Base-by-base conservation (phyloP, 2,888 invertebrate genomes). In the Melieria omissa region DNA sequence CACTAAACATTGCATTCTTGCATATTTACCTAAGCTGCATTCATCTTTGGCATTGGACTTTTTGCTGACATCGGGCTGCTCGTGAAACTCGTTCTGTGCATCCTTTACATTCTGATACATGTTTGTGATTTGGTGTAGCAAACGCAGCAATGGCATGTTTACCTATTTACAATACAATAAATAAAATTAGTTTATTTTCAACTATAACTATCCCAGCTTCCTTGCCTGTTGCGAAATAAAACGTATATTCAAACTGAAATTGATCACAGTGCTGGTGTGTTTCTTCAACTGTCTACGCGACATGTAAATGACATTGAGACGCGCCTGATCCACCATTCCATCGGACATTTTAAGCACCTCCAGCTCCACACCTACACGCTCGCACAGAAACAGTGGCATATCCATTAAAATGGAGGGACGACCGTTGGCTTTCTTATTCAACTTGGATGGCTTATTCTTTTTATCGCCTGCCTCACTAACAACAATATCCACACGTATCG, bases 21-120 rank as follows among this genome's bases (percentile, higher is more conserved):
- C 0, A 7, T 49, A n/a, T 45, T 83, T 85, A 91, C 91, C 89
- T 75, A 91, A 89, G 71, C 89, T 90, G 5, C 90, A 91, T 72
- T 90, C 90, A 78, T 90, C 90, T 79, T 92, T 91, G 29, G 89
- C 87, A 61, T 88, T 88, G 0, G 86, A 82, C 74, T 87, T 87
- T 61, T 84, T 86, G 71, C 81, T 83, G 1, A 83, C 71, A 72
- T 86, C 86, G 3, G 87, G 90, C 77, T 94, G 93, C 78, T 93
- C 93, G 78, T 94, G 92, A 73, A 98, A 89, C 82, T 97, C 97
- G 79, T 93, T 92, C 84, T 96, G 95, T 0, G 97, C 97, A 84
- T 97, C 96, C 84, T 96, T 95, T 2, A 98, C 96, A 85, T 97
- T 98, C 87, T 97, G 96, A 87, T 97, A 97, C 97, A 98, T 97